Base-by-base conservation (phyloP, 2,113 vertebrate species). In the Sarotherodon lohbergeri region DNA sequence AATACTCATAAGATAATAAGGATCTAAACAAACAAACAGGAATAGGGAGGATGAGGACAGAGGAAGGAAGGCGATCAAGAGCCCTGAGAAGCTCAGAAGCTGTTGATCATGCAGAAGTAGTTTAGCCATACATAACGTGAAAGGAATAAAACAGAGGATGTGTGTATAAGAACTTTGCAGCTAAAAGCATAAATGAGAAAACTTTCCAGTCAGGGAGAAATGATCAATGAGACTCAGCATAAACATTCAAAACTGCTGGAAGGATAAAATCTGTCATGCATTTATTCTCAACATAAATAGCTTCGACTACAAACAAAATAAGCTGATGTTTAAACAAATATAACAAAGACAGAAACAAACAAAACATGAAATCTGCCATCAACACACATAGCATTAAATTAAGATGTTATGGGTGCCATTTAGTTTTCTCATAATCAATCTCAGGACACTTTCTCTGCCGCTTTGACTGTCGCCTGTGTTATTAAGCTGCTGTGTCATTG, bases 81-180 rank as follows among this genome's bases (percentile, higher is more conserved):
- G 73, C 73, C 73, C 46, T 52, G 71, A 78, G 71, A 78, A 78
- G 43, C 27, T 43, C 73, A 41, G n/a, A 17, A 82, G 36, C 34
- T 76, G 76, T 4, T 29, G 19, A 36, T 83, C 88, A 91, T 89
- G 91, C 81, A 55, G 8, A 73, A 86, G 89, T 56, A 76, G 32
- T 24, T 55, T 39, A 46, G 32, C 22, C 16, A 52, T 36, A 3
- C 39, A 16, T 34, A 59, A 24, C 29, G 29, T 34, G 29, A 57
- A 50, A 54, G 19, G 43, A 43, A 71, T 24, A 36, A 57, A 57
- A 22, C 12, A 3, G 36, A 29, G 14, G 43, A 48, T 76, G 63
- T n/a, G 22, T 27, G 11, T 16, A 10, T 16, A 9, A 82, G 57
- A 59, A n/a, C 14, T 80, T 73, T 27, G 39, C 3, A 39, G 52